Percentiles rank a stretch among this genome's conserved stretches.
Evolutionary conservation across 1,140 invertebrate genomes (phyloP).

Genomic region (Drosophila parabipectinata): DNA sequence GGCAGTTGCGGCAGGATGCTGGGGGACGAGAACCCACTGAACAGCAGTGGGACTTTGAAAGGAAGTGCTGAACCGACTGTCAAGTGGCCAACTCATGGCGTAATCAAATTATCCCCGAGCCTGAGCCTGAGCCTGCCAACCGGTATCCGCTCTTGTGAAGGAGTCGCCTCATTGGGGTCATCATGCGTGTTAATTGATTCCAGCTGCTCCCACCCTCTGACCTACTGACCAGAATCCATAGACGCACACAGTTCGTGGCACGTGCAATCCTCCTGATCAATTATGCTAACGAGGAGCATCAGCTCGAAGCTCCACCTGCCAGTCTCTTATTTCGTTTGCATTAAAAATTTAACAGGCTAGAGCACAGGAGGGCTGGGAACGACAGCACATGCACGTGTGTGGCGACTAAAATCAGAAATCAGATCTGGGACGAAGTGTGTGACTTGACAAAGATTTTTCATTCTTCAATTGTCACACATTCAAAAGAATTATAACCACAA

Average conservation of each 20-base stretch:
- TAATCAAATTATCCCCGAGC: slow-evolving; percentile 54
- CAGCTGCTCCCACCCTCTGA: slow-evolving; percentile 33
- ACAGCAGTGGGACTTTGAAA: slow-evolving; percentile 14
- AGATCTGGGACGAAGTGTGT: slow-evolving; percentile 1
- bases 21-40: not conserved
- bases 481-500: too few relatives aligned
- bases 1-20: not conserved
- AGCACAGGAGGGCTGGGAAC: slow-evolving; percentile 20
- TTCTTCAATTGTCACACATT: too few relatives aligned
- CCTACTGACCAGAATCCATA: slow-evolving; percentile 22
- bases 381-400: slow-evolving; percentile 35
- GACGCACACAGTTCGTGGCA: not conserved
- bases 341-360: slow-evolving; percentile 55
- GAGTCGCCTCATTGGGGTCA: slow-evolving; percentile 13
- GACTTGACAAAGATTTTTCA: not conserved
- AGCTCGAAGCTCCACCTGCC: slow-evolving; percentile 37
- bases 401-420: slow-evolving; percentile 37
- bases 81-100: slow-evolving; percentile 44
- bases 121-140: slow-evolving; percentile 4
- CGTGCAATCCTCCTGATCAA: slow-evolving; percentile 45
- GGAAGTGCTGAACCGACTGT: slow-evolving; percentile 34
- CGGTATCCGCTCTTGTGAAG: not conserved
- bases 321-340: slow-evolving; percentile 47
- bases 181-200: slow-evolving; percentile 65
- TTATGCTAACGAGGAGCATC: slow-evolving; percentile 60